Evolutionary conservation across 2,888 invertebrate species (phyloP).

Genomic region (Carterocephalus palaemon): DNA sequence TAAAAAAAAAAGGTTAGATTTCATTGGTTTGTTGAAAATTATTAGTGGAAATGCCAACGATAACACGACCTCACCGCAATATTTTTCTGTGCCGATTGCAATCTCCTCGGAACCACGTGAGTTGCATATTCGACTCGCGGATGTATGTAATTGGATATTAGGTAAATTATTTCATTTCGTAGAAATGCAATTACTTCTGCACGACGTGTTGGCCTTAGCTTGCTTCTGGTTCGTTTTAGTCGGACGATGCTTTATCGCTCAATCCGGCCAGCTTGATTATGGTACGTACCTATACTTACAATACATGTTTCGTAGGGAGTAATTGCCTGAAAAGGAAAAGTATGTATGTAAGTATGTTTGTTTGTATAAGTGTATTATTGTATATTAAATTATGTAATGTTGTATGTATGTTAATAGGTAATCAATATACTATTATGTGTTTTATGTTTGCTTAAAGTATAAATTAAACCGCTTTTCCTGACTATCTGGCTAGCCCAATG

Average conservation of each 20-base stretch:
- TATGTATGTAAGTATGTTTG: no score
- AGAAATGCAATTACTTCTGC: conserved; percentile 43
- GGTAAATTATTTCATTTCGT: conserved; percentile 24
- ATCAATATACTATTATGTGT: no score
- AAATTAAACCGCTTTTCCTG: no score
- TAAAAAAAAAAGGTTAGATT: not conserved
- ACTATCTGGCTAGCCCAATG: no score
- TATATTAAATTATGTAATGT: no score
- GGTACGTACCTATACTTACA: no score
- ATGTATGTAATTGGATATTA: conserved; percentile 22
- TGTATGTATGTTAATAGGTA: no score
- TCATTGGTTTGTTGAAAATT: not conserved
- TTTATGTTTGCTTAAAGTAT: no score
- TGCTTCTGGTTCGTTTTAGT: conserved; percentile 21
- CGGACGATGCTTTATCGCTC: conserved; percentile 1
- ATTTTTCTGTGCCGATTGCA: conserved; percentile 16
- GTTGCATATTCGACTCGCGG: conserved; percentile 49
- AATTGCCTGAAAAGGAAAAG: no score
- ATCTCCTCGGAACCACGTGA: conserved; percentile 53
- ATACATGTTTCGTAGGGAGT: no score
- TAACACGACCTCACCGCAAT: conserved; percentile 16
- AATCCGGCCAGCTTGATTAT: conserved; percentile 2
- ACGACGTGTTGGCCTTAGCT: conserved; percentile 41
- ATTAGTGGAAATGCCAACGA: conserved; percentile 9
- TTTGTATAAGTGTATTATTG: no score